phyloP scores from a whole-genome alignment of 2,113 vertebrate genomes.

The Platycercus adscitus region DNA sequence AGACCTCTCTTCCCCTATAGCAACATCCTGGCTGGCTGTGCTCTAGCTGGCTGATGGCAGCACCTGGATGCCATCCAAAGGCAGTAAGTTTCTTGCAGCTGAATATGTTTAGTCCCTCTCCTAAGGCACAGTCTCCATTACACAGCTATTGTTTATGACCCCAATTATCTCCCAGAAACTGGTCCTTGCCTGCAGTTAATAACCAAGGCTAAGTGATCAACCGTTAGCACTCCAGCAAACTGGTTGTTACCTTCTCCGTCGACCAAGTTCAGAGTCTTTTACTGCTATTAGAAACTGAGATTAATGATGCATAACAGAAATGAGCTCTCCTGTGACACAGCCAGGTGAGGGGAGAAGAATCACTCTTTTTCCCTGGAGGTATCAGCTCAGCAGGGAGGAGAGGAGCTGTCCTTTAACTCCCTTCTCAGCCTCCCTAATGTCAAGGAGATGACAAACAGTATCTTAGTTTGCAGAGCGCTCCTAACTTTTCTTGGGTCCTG shows the following conservation, averaged over 20 bases:
- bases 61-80: conserved; percentile 45
- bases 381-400: background rate
- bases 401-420: background rate
- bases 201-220: conserved; percentile 64
- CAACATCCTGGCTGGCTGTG: background rate
- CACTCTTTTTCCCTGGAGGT: background rate
- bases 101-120: conserved; percentile 49
- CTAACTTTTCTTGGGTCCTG: background rate
- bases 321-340: conserved; percentile 1
- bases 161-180: conserved; percentile 46
- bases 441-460: background rate
- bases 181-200: conserved; percentile 63
- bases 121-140: conserved; percentile 6
- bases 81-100: conserved; percentile 37
- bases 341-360: background rate
- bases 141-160: conserved; percentile 44
- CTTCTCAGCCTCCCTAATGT: background rate
- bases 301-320: conserved; percentile 43
- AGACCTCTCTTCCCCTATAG: background rate
- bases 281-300: conserved; percentile 21
- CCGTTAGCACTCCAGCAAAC: conserved; percentile 23
- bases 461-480: background rate
- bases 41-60: conserved; percentile 35
- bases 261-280: conserved; percentile 23
- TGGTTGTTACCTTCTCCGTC: conserved; percentile 41